These are phyloP conservation scores for Tortricodes alternella DNA, from an alignment of 2,888 invertebrate species.

Conservation along the genomic window DNA sequence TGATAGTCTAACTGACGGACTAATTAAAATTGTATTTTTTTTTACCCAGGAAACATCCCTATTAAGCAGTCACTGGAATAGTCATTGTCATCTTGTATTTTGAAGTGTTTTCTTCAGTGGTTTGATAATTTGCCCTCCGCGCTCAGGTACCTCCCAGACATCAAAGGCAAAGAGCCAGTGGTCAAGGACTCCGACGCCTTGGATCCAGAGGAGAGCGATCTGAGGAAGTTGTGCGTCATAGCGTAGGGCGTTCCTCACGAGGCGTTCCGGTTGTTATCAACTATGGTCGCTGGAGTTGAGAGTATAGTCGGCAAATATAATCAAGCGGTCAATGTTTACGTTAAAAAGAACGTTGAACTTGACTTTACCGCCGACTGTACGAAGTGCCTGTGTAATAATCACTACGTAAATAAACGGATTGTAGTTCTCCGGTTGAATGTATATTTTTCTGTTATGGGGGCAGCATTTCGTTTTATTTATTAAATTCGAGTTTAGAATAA, in stretches of 20 bases:
- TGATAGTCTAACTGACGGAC: no score
- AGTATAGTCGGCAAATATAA: neutral
- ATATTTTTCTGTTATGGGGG: neutral
- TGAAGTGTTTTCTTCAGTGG: no score
- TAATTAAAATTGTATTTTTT: no score
- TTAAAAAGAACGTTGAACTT: neutral
- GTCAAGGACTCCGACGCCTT: constrained; percentile 59
- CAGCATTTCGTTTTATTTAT: neutral
- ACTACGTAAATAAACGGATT: neutral
- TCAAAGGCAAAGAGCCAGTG: constrained; percentile 45
- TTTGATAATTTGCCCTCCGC: neutral
- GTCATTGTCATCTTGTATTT: no score
- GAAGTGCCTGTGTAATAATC: neutral
- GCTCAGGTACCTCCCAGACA: constrained; percentile 27
- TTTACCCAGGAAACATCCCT: no score
- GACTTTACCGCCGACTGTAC: neutral
- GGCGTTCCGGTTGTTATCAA: no score
- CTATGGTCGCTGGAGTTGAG: neutral
- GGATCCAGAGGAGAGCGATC: constrained; percentile 61
- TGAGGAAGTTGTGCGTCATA: constrained; percentile 49
- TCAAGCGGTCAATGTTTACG: no score
- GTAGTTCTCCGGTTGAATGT: neutral
- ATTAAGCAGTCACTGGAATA: no score
- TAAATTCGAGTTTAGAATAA: no score
- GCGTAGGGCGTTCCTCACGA: constrained; percentile 6